A percentile compares a stretch with the other conserved stretches of the same genome.
Conservation (phyloP, 1,140 invertebrate species). For the Pteromalus puparum region DNA sequence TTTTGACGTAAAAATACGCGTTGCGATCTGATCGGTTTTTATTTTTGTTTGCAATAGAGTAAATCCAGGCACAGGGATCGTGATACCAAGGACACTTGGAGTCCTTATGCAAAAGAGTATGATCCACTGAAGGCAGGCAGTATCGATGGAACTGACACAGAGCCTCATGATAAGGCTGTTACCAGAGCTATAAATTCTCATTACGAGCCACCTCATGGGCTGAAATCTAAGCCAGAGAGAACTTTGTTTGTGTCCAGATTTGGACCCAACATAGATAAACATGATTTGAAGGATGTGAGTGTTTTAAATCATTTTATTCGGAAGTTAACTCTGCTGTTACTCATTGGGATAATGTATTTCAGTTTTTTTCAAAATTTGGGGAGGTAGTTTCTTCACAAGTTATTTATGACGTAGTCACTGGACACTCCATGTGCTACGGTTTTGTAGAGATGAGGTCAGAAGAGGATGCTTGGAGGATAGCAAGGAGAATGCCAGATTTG, state of each 20-base stretch:
- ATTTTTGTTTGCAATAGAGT: neutral
- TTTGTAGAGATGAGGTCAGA: slow-evolving; percentile 88
- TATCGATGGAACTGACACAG: slow-evolving; percentile 89
- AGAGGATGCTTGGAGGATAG: slow-evolving; percentile 79
- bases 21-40: no score
- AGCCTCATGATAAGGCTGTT: slow-evolving; percentile 88
- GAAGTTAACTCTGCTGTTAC: neutral
- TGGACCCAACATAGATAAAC: slow-evolving; percentile 81
- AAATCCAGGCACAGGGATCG: neutral
- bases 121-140: slow-evolving; percentile 85
- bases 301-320: neutral
- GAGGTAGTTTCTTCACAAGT: slow-evolving; percentile 81
- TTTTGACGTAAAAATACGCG: neutral
- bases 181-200: slow-evolving; percentile 82
- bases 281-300: slow-evolving; percentile 67
- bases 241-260: slow-evolving; percentile 90
- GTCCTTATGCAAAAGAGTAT: slow-evolving; percentile 74
- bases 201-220: slow-evolving; percentile 81
- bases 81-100: slow-evolving; percentile 69
- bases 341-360: slow-evolving; percentile 52
- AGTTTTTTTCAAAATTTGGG: slow-evolving; percentile 83
- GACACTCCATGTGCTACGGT: slow-evolving; percentile 88
- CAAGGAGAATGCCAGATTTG: slow-evolving; percentile 76
- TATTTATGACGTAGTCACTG: slow-evolving; percentile 88
- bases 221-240: slow-evolving; percentile 82